Conservation (phyloP, 2,888 invertebrate species). For the Synanthedon tipuliformis region DNA sequence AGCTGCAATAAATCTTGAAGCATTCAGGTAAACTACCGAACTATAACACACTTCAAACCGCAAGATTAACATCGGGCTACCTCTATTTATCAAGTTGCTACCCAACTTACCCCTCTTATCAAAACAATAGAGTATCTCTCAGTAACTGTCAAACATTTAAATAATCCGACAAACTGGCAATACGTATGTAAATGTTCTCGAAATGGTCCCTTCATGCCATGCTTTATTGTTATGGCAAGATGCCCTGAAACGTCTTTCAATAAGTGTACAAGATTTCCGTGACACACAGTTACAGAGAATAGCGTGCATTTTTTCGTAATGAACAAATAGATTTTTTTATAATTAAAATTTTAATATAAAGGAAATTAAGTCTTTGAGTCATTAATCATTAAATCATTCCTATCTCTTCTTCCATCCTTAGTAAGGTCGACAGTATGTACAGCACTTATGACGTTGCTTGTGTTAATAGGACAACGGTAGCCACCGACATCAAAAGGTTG, state of each 20-base stretch:
- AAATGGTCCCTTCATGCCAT: constrained; percentile 25
- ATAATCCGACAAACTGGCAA: constrained; percentile 29
- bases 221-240: constrained; percentile 63
- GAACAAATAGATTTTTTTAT: too few species aligned
- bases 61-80: constrained; percentile 10
- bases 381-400: too few species aligned
- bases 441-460: too few species aligned
- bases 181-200: constrained; percentile 53
- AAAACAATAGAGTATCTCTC: constrained; percentile 32
- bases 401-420: too few species aligned
- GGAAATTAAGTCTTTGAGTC: too few species aligned
- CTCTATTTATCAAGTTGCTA: constrained; percentile 14
- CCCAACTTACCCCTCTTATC: constrained; percentile 11
- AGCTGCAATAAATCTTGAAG: background rate
- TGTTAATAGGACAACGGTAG: too few species aligned
- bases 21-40: background rate
- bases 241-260: constrained; percentile 45
- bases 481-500: too few species aligned
- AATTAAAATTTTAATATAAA: too few species aligned
- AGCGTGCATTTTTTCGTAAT: background rate
- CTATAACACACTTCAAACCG: constrained; percentile 4
- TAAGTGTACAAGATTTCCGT: constrained; percentile 35
- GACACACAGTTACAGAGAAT: constrained; percentile 22
- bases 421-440: too few species aligned
- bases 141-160: constrained; percentile 61